A percentile compares a stretch with the other conserved stretches of the same genome.
Evolutionary conservation across 2,888 invertebrate genomes (phyloP).

Genomic region (Cetonia aurata): DNA sequence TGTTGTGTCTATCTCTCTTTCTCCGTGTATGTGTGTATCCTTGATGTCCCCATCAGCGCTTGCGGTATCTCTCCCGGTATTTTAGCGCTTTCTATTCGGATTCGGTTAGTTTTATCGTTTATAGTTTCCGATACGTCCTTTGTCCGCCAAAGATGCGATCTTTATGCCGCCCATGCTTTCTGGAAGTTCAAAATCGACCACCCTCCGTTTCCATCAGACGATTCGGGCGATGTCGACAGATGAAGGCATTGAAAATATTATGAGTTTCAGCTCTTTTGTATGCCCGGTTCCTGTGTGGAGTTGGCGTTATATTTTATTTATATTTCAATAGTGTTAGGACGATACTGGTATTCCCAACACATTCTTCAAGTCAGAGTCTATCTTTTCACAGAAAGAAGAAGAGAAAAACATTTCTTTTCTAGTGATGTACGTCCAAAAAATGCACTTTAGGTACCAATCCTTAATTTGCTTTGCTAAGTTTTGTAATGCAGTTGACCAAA

Average conservation of each 20-base stretch:
- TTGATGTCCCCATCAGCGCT: constrained; percentile 57
- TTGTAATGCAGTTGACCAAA: too few species aligned
- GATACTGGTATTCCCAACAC: not conserved
- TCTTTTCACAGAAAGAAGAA: too few species aligned
- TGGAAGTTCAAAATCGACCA: constrained; percentile 26
- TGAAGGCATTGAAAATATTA: constrained; percentile 40
- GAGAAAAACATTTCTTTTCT: too few species aligned
- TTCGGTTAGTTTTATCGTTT: constrained; percentile 65
- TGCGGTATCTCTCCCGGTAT: constrained; percentile 59
- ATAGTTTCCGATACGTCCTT: constrained; percentile 64
- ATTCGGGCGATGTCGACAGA: constrained; percentile 43
- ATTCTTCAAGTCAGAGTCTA: too few species aligned
- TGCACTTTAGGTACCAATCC: too few species aligned
- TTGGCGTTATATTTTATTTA: constrained; percentile 25
- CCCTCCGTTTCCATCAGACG: constrained; percentile 32
- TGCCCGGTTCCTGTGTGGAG: not conserved
- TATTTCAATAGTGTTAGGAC: constrained; percentile 14
- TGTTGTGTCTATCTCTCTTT: constrained; percentile 52
- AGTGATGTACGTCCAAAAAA: too few species aligned
- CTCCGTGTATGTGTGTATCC: too few species aligned
- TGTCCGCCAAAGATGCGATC: constrained; percentile 56
- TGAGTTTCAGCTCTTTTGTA: constrained; percentile 17
- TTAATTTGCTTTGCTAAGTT: too few species aligned
- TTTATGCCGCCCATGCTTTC: constrained; percentile 47
- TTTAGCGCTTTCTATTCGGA: constrained; percentile 59